Percentiles rank a stretch among this genome's conserved stretches.
These are phyloP conservation scores for Characodon lateralis DNA, from an alignment of 2,797 vertebrate genomes.

Conservation along the genomic window DNA sequence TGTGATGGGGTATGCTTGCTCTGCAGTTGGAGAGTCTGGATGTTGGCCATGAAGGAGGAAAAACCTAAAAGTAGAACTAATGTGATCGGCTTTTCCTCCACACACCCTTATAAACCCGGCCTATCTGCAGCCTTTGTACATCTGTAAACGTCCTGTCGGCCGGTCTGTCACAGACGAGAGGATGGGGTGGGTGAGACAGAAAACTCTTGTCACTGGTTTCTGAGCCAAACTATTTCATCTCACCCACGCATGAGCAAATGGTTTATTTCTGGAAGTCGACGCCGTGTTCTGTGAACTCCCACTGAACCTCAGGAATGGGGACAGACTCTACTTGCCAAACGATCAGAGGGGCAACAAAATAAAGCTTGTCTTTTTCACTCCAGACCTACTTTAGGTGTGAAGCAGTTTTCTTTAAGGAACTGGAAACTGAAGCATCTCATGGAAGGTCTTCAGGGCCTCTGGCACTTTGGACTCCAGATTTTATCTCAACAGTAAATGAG, in stretches of 20 bases:
- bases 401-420: slow-evolving; percentile 3
- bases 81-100: slow-evolving; percentile 6
- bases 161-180: slow-evolving; percentile 27
- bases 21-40: slow-evolving; percentile 9
- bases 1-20: neutral
- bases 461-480: neutral
- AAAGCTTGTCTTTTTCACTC: slow-evolving; percentile 45
- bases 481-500: neutral
- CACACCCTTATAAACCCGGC: neutral
- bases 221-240: slow-evolving; percentile 75
- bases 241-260: slow-evolving; percentile 81
- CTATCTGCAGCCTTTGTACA: slow-evolving; percentile 28
- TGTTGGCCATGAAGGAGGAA: slow-evolving; percentile 1
- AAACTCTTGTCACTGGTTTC: slow-evolving; percentile 66
- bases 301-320: slow-evolving; percentile 78
- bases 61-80: slow-evolving; percentile 20
- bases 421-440: neutral
- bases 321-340: slow-evolving; percentile 66
- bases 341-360: slow-evolving; percentile 50
- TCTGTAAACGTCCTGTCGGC: slow-evolving; percentile 27
- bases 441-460: neutral
- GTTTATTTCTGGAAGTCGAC: slow-evolving; percentile 81
- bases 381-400: slow-evolving; percentile 24
- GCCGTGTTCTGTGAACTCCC: slow-evolving; percentile 75
- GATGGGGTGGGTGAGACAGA: slow-evolving; percentile 32